Percentiles rank a stretch among this genome's conserved stretches.
These are phyloP conservation scores for Serinus canaria DNA, from an alignment of 2,113 vertebrate genomes.

Conservation along the genomic window DNA sequence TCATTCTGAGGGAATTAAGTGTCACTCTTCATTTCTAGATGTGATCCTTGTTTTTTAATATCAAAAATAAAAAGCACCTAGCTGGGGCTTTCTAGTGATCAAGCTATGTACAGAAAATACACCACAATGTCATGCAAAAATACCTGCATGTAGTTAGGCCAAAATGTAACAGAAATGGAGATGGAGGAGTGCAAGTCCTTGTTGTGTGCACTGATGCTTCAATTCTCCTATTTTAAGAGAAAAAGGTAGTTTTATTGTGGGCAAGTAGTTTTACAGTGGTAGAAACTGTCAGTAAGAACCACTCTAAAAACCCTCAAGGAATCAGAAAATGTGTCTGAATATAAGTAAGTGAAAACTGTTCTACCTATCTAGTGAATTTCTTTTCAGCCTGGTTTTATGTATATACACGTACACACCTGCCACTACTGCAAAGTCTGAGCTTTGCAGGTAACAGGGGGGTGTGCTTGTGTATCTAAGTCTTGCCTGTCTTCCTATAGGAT, in stretches of 20 bases:
- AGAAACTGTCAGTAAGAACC: background rate
- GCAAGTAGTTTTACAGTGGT: background rate
- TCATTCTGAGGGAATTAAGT: background rate
- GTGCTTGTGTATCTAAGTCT: fast-evolving
- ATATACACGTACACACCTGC: fast-evolving
- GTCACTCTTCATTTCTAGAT: background rate
- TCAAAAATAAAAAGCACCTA: background rate
- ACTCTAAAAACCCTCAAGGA: background rate
- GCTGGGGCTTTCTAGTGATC: background rate
- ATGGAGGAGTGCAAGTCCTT: background rate
- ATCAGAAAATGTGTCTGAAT: background rate
- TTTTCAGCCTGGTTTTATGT: background rate
- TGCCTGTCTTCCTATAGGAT: background rate
- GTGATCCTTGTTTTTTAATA: background rate
- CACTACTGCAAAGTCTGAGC: background rate
- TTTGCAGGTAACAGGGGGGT: background rate
- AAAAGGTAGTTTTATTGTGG: background rate
- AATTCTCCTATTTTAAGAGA: background rate
- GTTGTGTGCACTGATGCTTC: background rate
- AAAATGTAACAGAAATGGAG: background rate
- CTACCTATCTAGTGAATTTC: fast-evolving
- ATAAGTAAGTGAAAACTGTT: background rate
- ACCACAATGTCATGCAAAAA: background rate
- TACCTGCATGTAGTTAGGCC: background rate
- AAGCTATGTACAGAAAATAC: background rate